Evolutionary conservation across 2,113 vertebrate species (phyloP).

Genomic region (Cryptotis parvus): DNA sequence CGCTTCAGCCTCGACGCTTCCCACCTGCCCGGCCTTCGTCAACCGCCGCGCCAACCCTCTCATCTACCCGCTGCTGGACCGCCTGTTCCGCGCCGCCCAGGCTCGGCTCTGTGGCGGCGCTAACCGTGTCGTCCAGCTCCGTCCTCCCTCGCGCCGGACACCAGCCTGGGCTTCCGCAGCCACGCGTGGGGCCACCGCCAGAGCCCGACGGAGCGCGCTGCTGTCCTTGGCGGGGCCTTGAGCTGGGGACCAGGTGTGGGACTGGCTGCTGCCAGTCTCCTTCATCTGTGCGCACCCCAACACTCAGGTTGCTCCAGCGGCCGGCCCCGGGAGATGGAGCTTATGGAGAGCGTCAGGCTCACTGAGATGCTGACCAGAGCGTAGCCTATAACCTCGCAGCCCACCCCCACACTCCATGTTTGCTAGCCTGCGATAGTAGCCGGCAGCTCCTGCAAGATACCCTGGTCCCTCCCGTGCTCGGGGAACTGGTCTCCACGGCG

Average conservation of each 20-base stretch:
- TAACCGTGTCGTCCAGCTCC: conserved; percentile 33
- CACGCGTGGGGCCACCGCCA: neutral
- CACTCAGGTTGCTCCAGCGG: fast-evolving
- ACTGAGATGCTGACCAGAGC: neutral
- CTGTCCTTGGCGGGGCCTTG: too few relatives aligned
- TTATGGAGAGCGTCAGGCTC: too few relatives aligned
- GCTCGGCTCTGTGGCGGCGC: neutral
- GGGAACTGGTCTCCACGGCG: neutral
- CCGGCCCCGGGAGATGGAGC: neutral
- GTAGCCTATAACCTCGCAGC: too few relatives aligned
- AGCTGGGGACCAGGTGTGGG: neutral
- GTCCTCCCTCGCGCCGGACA: conserved; percentile 55
- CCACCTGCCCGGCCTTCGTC: too few relatives aligned
- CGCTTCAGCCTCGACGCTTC: too few relatives aligned
- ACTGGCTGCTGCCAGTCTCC: neutral
- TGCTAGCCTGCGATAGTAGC: too few relatives aligned
- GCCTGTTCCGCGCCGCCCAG: conserved; percentile 87
- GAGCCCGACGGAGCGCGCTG: neutral
- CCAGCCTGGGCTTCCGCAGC: conserved; percentile 42
- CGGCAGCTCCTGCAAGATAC: too few relatives aligned
- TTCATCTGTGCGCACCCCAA: neutral
- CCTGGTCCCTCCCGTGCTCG: too few relatives aligned
- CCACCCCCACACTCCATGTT: too few relatives aligned
- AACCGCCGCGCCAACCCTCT: conserved; percentile 93
- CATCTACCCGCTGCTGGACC: conserved; percentile 91